Evolutionary conservation across 2,888 invertebrate species (phyloP).

Genomic region (Parnassius apollo): DNA sequence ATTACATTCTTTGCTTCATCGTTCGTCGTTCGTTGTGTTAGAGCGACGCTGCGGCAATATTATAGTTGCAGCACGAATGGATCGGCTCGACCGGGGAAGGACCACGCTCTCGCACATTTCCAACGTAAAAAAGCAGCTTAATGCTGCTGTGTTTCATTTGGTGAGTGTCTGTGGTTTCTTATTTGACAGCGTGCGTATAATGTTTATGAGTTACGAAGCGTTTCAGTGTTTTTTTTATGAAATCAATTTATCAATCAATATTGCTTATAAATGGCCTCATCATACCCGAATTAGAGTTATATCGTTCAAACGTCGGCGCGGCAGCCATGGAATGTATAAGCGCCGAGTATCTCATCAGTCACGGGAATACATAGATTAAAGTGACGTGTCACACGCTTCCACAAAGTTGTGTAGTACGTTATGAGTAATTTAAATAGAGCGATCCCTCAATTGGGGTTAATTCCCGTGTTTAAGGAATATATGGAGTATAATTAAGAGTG

Average conservation of each 20-base stretch:
- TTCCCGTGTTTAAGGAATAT: conserved; percentile 80
- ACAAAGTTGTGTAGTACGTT: conserved; percentile 76
- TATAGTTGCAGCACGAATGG: no score
- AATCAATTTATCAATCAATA: not conserved
- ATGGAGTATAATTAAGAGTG: conserved; percentile 71
- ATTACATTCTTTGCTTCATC: no score
- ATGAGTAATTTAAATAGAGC: conserved; percentile 79
- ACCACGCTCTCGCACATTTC: no score
- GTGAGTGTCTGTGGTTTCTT: no score
- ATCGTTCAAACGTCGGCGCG: conserved; percentile 1
- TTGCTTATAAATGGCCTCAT: conserved; percentile 5
- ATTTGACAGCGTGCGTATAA: no score
- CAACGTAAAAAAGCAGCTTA: no score
- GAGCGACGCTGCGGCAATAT: no score
- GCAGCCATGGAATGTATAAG: conserved; percentile 13
- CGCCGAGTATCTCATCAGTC: conserved; percentile 33
- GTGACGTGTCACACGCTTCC: conserved; percentile 76
- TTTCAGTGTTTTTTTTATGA: no score
- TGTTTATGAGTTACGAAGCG: no score
- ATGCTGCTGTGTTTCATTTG: no score
- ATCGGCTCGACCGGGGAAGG: no score
- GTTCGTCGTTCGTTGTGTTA: no score
- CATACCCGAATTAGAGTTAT: conserved; percentile 15
- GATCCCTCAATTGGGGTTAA: conserved; percentile 80
- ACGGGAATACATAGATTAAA: conserved; percentile 57